Evolutionary conservation across 2,797 vertebrate genomes (phyloP), one percentile per base, ranked within the genome.

Genomic region (Pristis pectinata): DNA sequence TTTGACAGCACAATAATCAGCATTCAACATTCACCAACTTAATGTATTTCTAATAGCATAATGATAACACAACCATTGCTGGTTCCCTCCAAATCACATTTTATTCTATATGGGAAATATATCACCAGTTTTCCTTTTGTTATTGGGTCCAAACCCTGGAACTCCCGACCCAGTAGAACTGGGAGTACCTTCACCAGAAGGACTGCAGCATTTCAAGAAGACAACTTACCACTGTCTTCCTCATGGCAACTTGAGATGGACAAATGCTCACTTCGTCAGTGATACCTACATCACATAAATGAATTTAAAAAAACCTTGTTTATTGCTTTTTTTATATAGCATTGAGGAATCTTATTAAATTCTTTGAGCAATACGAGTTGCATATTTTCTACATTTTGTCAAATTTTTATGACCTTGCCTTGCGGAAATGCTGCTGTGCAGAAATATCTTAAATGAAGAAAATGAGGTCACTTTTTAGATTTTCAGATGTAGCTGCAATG

Each of bases 371-470:
- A 34, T 41, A 95, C 83, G 95, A 95, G 70, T 72, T 22, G 6
- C 22, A 30, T 67, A 1, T 72, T 72, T 22, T 72, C 22, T 3
- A 72, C 24, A 72, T 72, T 95, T n/a, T 92, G 59, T 95, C 95
- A 79, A 95, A 7, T 95, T 96, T 94, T 95, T 85, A 95, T 94
- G 95, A 59, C 74, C 37, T 7, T 59, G 95, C 94, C 82, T 94
- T 96, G 74, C 94, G 95, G 94, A 95, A 96, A 95, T 95, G 95
- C 95, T 92, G 80, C 74, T 82, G 95, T 96, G 95, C 34, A 95
- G 85, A 95, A 95, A 72, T 96, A 93, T 95, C 96, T 95, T 96
- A 96, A 96, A 95, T 95, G 95, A 95, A 96, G 95, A 9, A 95
- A 95, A 95, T 30, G 44, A 93, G 59, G 61, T 94, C 83, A 95